Base-by-base conservation (phyloP, 2,797 vertebrate genomes). In the Jordanella pulchra region DNA sequence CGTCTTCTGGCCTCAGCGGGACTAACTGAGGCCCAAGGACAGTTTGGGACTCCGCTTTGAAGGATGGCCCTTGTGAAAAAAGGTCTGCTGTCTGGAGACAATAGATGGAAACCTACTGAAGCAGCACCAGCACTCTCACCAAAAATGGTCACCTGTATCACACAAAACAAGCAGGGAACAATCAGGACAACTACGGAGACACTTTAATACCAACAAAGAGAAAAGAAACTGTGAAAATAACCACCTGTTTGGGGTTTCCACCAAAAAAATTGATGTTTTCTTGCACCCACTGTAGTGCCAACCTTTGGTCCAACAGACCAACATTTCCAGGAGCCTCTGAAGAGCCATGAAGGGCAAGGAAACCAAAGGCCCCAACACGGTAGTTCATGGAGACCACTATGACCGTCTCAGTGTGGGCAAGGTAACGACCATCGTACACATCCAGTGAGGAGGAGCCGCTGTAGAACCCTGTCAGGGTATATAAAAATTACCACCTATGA, bases 331-430 rank as follows among this genome's bases (percentile, higher is more conserved):
- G 96, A 0, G 97, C 97, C 42, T 98, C 97, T 0, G 94, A 89
- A 27, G 95, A 96, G 9, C 96, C 97, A 0, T 95, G 95, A 6
- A 98, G 89, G 3, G 96, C 95, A 6, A 98, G 86, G 68, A 98
- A 98, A 0, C 97, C 97, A 25, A 98, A 96, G n/a, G 97, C 94
- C 0, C 96, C 96, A 0, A 98, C 92, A 0, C 97, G 94, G 77
- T 98, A 98, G 88, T 97, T 98, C 96, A 98, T 97, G 78, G 97
- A 97, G 2, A 98, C 95, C 78, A 98, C 91, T 21, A 98, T 89
- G 5, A 96, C 91, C 0, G 93, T 94, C 87, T 98, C 96, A 0
- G 87, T 91, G 80, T 95, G 90, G 42, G 95, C 94, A 21, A 98
- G 90, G 84, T 96, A 97, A 1, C 96, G 95, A 0, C 97, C 97